Evolutionary conservation across 2,113 vertebrate species (phyloP), one percentile per base, ranked within the genome.

Genomic region (Nerophis ophidion): DNA sequence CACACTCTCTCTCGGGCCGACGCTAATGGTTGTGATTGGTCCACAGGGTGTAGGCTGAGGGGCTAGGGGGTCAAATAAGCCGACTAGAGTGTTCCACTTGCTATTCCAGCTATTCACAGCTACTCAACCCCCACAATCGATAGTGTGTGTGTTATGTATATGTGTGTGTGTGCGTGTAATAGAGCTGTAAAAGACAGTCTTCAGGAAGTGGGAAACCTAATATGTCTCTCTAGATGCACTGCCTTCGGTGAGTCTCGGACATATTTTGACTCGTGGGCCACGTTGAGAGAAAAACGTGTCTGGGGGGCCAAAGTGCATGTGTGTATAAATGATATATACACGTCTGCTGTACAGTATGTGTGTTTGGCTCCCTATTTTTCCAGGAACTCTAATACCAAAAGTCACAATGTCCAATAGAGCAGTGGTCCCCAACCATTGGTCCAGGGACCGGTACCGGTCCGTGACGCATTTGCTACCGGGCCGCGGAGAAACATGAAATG

Each of bases 91-190:
- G 12, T 58, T 58, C 26, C 44, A 42, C 57, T 26, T 46, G 19
- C 38, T 57, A 50, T 49, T 63, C 51, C 13, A 33, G 19, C 38
- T 57, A 50, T 49, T 63, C 51, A 58, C 42, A 26, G 38, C 53
- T 48, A 57, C 60, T 63, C 48, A 69, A 35, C 53, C 35, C 52
- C 60, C 53, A 47, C 36, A 57, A 69, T 63, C 54, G 36, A 51
- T 63, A 46, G 19, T 40, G 16, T 17, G 14, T 26, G 56, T 34
- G 12, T 48, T 44, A 3, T 14, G 50, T 51, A 42, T 55, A 45
- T 42, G 38, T 19, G 59, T 56, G 61, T 54, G 26, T 33, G 60
- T 35, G 14, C 49, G 12, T 49, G 61, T 54, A 14, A 49, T 57
- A 9, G 9, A 1, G 19, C 40, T 57, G 36, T 64, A 40, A 58